Base-by-base conservation (phyloP, 2,888 invertebrate species). In the Diarsia mendica region DNA sequence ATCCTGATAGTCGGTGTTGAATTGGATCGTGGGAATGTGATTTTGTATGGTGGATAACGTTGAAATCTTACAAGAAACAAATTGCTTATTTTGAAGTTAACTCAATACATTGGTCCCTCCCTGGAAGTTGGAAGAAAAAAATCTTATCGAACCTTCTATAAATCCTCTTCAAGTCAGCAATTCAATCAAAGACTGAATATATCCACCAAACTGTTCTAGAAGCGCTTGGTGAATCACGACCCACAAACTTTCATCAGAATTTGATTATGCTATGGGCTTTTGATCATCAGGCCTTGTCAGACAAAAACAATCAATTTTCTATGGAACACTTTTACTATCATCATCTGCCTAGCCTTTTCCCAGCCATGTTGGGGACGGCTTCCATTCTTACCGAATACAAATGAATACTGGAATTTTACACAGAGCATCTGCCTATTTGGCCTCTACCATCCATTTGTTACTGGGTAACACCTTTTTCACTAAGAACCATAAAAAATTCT, bases 11-110 rank as follows among this genome's bases (percentile, higher is more conserved):
- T 33, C 49, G 49, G 49, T 5, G 20, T 23, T 0, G 11, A 71
- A 64, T 15, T 33, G 33, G 44, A 71, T 20, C 71, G 78, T 76
- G 76, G 49, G 70, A 77, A 68, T 65, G 18, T 39, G 0, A 61
- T 11, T 61, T 20, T 15, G 15, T 70, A 15, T 3, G 53, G 15
- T 15, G 10, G 28, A 23, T 23, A 0, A 15, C n/a, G 11, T 44
- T 15, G 28, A 70, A 51, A 33, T 28, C 8, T 0, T 44, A 8
- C 8, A 39, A 33, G 55, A 39, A 61, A 20, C 18, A 20, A 28
- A 20, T 33, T 10, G 33, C 18, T 3, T 18, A 28, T 60, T 33
- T 20, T 33, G 0, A 60, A 10, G 18, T 33, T 23, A 53, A 53
- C 53, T 53, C 11, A 5, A 53, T n/a, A 53, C 10, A 53, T n/a